phyloP scores from a whole-genome alignment of 2,797 vertebrate genomes.

The Hozukius guyotensis region DNA sequence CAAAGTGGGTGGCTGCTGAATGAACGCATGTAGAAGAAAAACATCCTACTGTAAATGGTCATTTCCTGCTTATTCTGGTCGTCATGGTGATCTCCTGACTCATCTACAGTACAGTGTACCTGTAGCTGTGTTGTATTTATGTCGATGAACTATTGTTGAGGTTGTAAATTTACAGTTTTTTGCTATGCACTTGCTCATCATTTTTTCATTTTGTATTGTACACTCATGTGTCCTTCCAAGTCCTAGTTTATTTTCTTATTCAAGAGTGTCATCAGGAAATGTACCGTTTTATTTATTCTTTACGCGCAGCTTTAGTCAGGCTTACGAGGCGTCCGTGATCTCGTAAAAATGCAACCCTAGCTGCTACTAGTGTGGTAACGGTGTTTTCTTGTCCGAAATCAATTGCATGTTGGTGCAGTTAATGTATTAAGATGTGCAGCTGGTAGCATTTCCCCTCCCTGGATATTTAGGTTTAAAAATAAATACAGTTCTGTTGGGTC shows the following conservation, averaged over 20 bases:
- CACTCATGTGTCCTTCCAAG: constrained; percentile 4
- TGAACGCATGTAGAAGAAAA: constrained; percentile 14
- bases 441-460: constrained; percentile 63
- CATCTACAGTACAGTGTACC: constrained; percentile 61
- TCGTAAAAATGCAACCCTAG: constrained; percentile 46
- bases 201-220: constrained; percentile 10
- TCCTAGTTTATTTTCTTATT: constrained; percentile 36
- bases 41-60: constrained; percentile 59
- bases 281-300: constrained; percentile 21
- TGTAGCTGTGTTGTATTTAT: constrained; percentile 63
- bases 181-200: constrained; percentile 68
- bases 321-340: constrained; percentile 34
- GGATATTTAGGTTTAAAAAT: constrained; percentile 49
- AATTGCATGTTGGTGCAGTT: constrained; percentile 75
- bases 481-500: constrained; percentile 40
- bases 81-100: constrained; percentile 57
- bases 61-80: constrained; percentile 59
- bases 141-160: constrained; percentile 46
- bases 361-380: constrained; percentile 55
- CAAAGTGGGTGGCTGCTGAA: constrained; percentile 6
- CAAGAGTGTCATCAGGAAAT: constrained; percentile 29
- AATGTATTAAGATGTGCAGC: constrained; percentile 64
- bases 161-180: constrained; percentile 53
- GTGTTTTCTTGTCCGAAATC: constrained; percentile 63
- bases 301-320: constrained; percentile 57